phyloP scores from a whole-genome alignment of 92 coral and sea anemone genomes.

The Bergia puertoricense region DNA sequence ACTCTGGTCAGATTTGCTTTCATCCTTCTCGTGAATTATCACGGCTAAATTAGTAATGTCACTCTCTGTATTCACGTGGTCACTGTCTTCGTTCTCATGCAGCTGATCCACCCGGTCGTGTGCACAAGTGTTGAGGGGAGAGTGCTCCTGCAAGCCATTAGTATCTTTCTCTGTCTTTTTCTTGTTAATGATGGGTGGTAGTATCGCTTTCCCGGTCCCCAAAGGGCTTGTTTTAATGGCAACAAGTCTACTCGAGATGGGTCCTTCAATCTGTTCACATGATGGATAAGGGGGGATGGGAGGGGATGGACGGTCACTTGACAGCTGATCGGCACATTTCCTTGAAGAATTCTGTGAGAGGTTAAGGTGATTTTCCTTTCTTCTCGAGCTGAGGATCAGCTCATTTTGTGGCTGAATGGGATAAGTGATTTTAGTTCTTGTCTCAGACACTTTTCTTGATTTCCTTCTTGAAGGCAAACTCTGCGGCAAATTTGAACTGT shows the following conservation, averaged over 20 bases:
- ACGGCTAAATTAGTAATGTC: not conserved
- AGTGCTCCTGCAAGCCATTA: not conserved
- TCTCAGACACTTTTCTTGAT: not conserved
- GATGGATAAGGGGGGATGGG: slow-evolving; percentile 32
- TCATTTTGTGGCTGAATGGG: not conserved
- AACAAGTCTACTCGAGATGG: not conserved
- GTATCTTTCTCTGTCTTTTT: not conserved
- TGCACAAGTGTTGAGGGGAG: not conserved
- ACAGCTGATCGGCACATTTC: not conserved
- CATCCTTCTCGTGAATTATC: not conserved
- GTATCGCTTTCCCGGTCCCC: not conserved
- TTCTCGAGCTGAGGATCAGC: not conserved
- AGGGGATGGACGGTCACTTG: not conserved
- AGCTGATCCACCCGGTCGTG: not conserved
- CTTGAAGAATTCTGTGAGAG: not conserved
- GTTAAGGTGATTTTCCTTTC: not conserved
- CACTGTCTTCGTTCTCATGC: not conserved
- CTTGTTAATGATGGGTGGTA: slow-evolving; percentile 18
- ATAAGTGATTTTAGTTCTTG: not conserved
- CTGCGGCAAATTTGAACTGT: not conserved
- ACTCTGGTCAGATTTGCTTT: not conserved
- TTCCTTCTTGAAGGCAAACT: slow-evolving; percentile 20
- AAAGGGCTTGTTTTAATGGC: slow-evolving; percentile 11
- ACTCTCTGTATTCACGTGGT: not conserved
- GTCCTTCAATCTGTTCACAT: slow-evolving; percentile 8